Conservation (phyloP, 2,113 vertebrate genomes). For the Cyprinodon brontotheroides region DNA sequence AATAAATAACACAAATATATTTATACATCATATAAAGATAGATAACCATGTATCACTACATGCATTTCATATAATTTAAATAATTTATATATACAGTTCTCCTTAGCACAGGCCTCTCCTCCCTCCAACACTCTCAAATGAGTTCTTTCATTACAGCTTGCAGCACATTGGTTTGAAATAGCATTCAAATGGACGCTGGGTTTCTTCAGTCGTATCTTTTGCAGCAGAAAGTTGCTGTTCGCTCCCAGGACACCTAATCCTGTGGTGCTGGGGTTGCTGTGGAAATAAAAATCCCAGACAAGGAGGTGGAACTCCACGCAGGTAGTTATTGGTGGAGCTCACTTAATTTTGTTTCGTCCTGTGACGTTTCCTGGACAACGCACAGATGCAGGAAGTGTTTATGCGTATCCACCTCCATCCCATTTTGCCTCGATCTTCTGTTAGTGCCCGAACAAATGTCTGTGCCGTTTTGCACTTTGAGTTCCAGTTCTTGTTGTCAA, state of each 20-base stretch:
- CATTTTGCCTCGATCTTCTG: constrained; percentile 83
- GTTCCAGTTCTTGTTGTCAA: constrained; percentile 98
- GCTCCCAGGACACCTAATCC: constrained; percentile 18
- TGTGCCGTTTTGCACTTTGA: constrained; percentile 98
- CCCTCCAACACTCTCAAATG: constrained; percentile 7
- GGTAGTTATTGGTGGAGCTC: constrained; percentile 28
- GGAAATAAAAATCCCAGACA: constrained; percentile 45
- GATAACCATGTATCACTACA: constrained; percentile 98
- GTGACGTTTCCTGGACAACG: constrained; percentile 92
- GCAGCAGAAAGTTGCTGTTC: constrained; percentile 14
- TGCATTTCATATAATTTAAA: constrained; percentile 99
- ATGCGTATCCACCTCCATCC: constrained; percentile 98
- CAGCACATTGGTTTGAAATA: constrained; percentile 53
- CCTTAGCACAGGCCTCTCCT: constrained; percentile 26
- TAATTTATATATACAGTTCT: constrained; percentile 93
- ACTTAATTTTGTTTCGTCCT: constrained; percentile 78
- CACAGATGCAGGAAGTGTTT: constrained; percentile 96
- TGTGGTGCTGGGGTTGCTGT: constrained; percentile 15
- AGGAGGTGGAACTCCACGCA: constrained; percentile 47
- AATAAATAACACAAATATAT: constrained; percentile 99
- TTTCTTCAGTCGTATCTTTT: constrained; percentile 41
- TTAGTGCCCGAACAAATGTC: constrained; percentile 92
- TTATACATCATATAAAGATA: constrained; percentile 78
- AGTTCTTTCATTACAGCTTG: constrained; percentile 44
- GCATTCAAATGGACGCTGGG: constrained; percentile 49